Base-by-base conservation (phyloP, 2,888 invertebrate genomes). In the Melinopterus prodromus region DNA sequence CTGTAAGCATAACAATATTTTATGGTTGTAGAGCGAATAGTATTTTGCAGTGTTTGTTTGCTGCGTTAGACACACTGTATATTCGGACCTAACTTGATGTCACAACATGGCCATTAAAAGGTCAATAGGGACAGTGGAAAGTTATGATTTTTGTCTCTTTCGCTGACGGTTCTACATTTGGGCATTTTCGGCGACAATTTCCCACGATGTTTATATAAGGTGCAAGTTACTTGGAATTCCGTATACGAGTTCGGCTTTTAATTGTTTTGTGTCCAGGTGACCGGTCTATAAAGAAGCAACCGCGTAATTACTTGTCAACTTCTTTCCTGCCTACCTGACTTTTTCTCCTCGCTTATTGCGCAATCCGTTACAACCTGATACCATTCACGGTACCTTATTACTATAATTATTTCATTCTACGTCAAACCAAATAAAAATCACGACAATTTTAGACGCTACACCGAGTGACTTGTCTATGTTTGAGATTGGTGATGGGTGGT, bases 171-270 rank as follows among this genome's bases (percentile, higher is more conserved):
- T 7, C 12, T 9, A 6, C 2, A 9, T 53, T 53, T 53, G 53
- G 53, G 53, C 53, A 2, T 53, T 53, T 53, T 53, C 26, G 53
- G 53, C 12, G 53, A 53, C 53, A 7, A 53, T 7, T 53, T 53
- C 53, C 53, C 53, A 53, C 53, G 53, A 53, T 53, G 53, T 53
- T 53, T 53, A 53, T 53, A 53, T 53, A 53, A n/a, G 53, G 53
- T 9, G 53, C 9, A 53, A 53, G 9, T 53, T 53, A 53, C 53
- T 53, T 53, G 53, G 53, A 53, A 53, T 53, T 4, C 53, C 9
- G 53, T 53, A 53, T 53, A 53, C 53, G 53, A 12, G 53, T 53
- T 53, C 12, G 2, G 53, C 53, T 53, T 53, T 53, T 53, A 53
- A 53, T 53, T 53, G 53, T 53, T 53, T 53, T 53, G 53, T 53